A percentile compares a stretch with the other conserved stretches of the same genome.
Evolutionary conservation across 1,140 invertebrate genomes (phyloP).

Genomic region (Drosophila melanica): DNA sequence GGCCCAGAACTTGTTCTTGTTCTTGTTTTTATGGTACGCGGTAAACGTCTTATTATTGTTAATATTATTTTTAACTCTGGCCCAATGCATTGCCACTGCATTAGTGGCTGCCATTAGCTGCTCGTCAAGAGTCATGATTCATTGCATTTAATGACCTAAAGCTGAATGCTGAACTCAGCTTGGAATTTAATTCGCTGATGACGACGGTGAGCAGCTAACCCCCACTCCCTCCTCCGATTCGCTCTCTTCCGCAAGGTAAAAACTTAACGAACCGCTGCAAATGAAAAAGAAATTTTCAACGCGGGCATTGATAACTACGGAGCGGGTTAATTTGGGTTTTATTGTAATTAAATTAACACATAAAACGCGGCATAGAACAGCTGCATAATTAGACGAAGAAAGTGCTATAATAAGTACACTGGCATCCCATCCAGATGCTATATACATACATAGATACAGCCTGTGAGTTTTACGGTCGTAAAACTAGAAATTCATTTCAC

Average conservation of each 20-base stretch:
- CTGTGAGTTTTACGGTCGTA: slow-evolving; percentile 64
- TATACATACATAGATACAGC: slow-evolving; percentile 41
- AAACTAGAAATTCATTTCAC: slow-evolving; percentile 69
- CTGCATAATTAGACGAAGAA: slow-evolving; percentile 77
- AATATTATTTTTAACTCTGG: slow-evolving; percentile 2
- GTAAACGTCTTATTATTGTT: slow-evolving; percentile 6
- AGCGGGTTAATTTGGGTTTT: slow-evolving; percentile 74
- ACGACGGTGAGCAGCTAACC: slow-evolving; percentile 7
- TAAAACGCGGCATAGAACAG: slow-evolving; percentile 59
- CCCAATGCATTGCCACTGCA: slow-evolving; percentile 36
- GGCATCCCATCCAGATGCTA: slow-evolving; percentile 28
- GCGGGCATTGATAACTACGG: slow-evolving; percentile 60
- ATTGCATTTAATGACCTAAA: slow-evolving; percentile 61
- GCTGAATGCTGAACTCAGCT: slow-evolving; percentile 55
- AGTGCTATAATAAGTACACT: slow-evolving; percentile 33
- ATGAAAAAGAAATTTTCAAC: slow-evolving; percentile 63
- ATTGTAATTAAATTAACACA: slow-evolving; percentile 81
- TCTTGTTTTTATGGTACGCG: slow-evolving; percentile 31
- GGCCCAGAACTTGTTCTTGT: slow-evolving; percentile 66
- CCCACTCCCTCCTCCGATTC: slow-evolving; percentile 3
- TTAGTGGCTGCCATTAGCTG: slow-evolving; percentile 24
- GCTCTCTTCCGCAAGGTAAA: slow-evolving; percentile 22
- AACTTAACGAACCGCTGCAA: slow-evolving; percentile 63
- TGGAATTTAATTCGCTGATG: slow-evolving; percentile 30
- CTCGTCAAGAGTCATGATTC: slow-evolving; percentile 63